Base-by-base conservation (phyloP, 1,140 invertebrate species). In the Babylonia areolata region DNA sequence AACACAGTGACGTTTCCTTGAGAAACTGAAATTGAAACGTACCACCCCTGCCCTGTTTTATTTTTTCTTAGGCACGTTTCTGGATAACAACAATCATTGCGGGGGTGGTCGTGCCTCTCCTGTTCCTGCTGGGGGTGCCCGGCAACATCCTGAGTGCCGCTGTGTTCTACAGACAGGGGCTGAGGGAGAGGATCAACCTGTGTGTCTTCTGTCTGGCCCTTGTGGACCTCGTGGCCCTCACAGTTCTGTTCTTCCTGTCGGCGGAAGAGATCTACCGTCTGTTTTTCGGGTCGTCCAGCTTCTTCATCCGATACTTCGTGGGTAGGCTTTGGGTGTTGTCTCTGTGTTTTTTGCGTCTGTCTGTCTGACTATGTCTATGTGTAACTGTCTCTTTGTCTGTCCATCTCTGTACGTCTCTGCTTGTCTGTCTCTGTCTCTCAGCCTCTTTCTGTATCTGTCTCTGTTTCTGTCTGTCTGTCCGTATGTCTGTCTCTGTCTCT, bases 161-260 rank as follows among this genome's bases (percentile, higher is more conserved):
- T 35, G 78, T 80, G 78, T 80, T 54, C 46, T 31, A 31, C 40
- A 33, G 3, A 11, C 42, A 54, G 78, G 78, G 78, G 9, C 12
- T 51, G 77, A 3, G n/a, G 23, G 46, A 33, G n/a, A 40, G 78
- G 42, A 33, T 80, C 78, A 51, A 80, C 42, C 28, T 80, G 28
- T 80, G 78, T 31, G 42, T 80, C 33, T 80, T 80, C 46, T 31
- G 3, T 54, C 78, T 80, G 40, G 78, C 78, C 28, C 78, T 80
- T 3, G 46, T 35, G 31, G 78, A 80, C 78, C 11, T 77, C 15
- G 75, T 77, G 35, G 75, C 40, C 35, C 11, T 77, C 11, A 28
- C 20, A 17, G 75, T 77, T 37, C 40, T 31, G 0, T 28, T 77
- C 35, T 20, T 6, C 2, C 37, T 77, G 37, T 17, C 35, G 37